Conservation (phyloP, 2,113 vertebrate genomes). For the Rhinogobius similis region DNA sequence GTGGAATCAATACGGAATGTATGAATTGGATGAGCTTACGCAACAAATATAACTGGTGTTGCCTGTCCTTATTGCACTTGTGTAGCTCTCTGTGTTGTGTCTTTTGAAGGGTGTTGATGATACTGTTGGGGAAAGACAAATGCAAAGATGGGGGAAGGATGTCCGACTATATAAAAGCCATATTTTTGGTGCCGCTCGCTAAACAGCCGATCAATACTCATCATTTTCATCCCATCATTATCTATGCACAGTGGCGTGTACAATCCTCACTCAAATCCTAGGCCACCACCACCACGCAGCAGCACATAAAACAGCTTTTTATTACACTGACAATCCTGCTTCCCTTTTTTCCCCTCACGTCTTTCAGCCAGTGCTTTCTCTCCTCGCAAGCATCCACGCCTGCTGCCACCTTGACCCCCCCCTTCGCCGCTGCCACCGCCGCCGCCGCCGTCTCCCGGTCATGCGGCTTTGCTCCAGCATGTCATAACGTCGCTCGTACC, state of each 20-base stretch:
- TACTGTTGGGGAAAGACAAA: constrained; percentile 9
- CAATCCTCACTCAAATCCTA: constrained; percentile 45
- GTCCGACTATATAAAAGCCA: constrained; percentile 57
- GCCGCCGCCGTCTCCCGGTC: constrained; percentile 38
- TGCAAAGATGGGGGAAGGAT: neutral
- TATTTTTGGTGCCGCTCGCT: constrained; percentile 69
- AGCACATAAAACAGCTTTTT: constrained; percentile 12
- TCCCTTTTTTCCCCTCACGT: constrained; percentile 46
- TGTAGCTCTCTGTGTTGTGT: constrained; percentile 50
- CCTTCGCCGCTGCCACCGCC: neutral
- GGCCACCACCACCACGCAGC: constrained; percentile 9
- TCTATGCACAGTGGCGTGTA: constrained; percentile 50
- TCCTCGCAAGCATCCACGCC: constrained; percentile 6
- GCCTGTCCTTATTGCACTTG: constrained; percentile 30
- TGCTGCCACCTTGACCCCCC: constrained; percentile 56
- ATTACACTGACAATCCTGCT: constrained; percentile 22
- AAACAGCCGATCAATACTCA: constrained; percentile 69
- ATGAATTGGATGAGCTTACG: constrained; percentile 74
- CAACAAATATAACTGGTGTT: constrained; percentile 61
- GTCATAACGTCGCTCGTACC: constrained; percentile 52
- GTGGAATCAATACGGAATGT: constrained; percentile 40
- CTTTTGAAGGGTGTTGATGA: constrained; percentile 33
- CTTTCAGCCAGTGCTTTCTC: constrained; percentile 45
- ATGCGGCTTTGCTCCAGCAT: constrained; percentile 63
- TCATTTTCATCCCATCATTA: constrained; percentile 63